These are phyloP conservation scores for Lepidonotus clava DNA, from an alignment of 2,888 invertebrate species.

Conservation along the genomic window DNA sequence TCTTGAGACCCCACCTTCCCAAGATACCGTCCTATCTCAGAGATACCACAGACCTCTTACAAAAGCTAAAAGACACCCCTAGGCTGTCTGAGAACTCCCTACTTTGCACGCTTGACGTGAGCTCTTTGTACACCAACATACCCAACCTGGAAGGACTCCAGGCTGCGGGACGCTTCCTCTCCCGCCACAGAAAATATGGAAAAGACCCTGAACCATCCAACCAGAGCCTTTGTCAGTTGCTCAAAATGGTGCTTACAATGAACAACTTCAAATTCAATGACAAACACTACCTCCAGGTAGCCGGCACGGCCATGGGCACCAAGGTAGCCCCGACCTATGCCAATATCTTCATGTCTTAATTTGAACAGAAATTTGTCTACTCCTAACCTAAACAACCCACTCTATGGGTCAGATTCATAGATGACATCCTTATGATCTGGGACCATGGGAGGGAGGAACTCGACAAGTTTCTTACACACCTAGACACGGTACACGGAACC, in stretches of 20 bases:
- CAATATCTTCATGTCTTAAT: neutral
- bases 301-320: too few relatives aligned
- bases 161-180: neutral
- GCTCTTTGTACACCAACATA: conserved; percentile 27
- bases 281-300: neutral
- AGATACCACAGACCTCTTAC: conserved; percentile 14
- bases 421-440: too few relatives aligned
- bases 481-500: too few relatives aligned
- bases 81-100: neutral
- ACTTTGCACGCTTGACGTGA: conserved; percentile 2
- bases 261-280: neutral
- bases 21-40: neutral
- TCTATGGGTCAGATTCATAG: too few relatives aligned
- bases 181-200: neutral
- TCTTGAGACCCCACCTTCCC: neutral
- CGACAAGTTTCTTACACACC: neutral
- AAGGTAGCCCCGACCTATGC: neutral
- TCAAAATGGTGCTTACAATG: too few relatives aligned
- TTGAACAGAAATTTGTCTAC: neutral
- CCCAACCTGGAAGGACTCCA: conserved; percentile 2
- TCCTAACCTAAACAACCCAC: neutral
- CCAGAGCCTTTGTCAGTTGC: too few relatives aligned
- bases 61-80: neutral
- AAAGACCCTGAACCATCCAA: neutral
- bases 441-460: neutral